A percentile compares a stretch with the other conserved stretches of the same genome.
phyloP scores from a whole-genome alignment of 2,113 vertebrate species.

The Lutjanus erythropterus region DNA sequence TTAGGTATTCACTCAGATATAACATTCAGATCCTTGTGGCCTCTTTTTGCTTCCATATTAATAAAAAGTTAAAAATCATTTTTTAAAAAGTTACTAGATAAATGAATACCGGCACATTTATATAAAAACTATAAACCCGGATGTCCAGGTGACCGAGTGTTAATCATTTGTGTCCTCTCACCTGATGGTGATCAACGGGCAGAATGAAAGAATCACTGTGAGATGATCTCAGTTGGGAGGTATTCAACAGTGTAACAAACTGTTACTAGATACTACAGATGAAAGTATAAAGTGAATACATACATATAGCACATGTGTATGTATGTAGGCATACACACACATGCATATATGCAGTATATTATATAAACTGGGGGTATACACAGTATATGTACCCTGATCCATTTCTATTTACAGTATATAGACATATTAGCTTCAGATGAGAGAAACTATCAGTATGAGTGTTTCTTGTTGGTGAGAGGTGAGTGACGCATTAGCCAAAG shows the following conservation, averaged over 20 bases:
- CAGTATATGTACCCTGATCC: conserved; percentile 45
- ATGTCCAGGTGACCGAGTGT: conserved; percentile 5
- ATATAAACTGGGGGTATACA: conserved; percentile 42
- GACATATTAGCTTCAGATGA: conserved; percentile 63
- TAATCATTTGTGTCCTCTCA: conserved; percentile 13
- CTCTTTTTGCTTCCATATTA: conserved; percentile 31
- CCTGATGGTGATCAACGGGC: background rate
- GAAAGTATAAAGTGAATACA: conserved; percentile 42
- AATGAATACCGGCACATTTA: conserved; percentile 8
- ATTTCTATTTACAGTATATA: conserved; percentile 68
- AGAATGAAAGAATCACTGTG: conserved; percentile 44
- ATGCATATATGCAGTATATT: conserved; percentile 47
- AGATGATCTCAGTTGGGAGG: conserved; percentile 47
- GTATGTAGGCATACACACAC: conserved; percentile 34
- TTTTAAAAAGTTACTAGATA: background rate
- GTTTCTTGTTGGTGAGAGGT: conserved; percentile 55
- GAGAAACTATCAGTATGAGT: conserved; percentile 61
- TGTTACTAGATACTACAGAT: conserved; percentile 43
- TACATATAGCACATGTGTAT: conserved; percentile 34
- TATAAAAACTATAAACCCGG: conserved; percentile 27
- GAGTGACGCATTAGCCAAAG: conserved; percentile 78
- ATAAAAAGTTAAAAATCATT: conserved; percentile 6
- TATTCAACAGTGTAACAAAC: conserved; percentile 23
- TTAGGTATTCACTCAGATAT: background rate
- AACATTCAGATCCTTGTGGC: background rate